These are phyloP conservation scores for Arnoldichthys spilopterus DNA, from an alignment of 2,797 vertebrate genomes.

Conservation along the genomic window DNA sequence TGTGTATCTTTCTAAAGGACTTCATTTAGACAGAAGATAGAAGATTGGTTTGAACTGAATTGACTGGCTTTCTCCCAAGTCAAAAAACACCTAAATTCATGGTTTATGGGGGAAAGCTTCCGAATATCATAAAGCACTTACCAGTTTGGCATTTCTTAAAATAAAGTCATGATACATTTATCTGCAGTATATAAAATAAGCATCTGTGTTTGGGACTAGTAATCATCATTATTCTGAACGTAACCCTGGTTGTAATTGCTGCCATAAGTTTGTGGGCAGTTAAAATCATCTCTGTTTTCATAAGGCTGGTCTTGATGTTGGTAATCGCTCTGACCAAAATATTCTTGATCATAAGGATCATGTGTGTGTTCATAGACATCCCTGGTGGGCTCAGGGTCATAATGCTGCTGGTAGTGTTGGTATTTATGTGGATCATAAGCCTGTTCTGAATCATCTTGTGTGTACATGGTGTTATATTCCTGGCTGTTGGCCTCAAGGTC, in stretches of 20 bases:
- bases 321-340: not conserved
- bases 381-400: not conserved
- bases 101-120: no score
- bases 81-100: no score
- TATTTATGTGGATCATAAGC: conserved; percentile 16
- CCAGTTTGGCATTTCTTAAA: no score
- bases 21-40: no score
- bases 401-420: not conserved
- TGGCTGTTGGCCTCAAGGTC: not conserved
- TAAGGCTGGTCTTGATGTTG: conserved; percentile 15
- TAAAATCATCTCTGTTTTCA: not conserved
- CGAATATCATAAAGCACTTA: no score
- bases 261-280: conserved; percentile 7
- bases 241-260: conserved; percentile 14
- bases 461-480: not conserved
- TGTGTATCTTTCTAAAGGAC: no score
- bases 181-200: not conserved
- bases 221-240: conserved; percentile 11
- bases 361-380: not conserved
- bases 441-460: not conserved
- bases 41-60: no score
- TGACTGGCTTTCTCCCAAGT: no score
- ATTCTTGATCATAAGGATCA: not conserved
- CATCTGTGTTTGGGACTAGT: conserved; percentile 3
- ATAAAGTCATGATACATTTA: no score